These are phyloP conservation scores for Euzetes globulus DNA, from an alignment of 2,888 invertebrate species.

Conservation along the genomic window DNA sequence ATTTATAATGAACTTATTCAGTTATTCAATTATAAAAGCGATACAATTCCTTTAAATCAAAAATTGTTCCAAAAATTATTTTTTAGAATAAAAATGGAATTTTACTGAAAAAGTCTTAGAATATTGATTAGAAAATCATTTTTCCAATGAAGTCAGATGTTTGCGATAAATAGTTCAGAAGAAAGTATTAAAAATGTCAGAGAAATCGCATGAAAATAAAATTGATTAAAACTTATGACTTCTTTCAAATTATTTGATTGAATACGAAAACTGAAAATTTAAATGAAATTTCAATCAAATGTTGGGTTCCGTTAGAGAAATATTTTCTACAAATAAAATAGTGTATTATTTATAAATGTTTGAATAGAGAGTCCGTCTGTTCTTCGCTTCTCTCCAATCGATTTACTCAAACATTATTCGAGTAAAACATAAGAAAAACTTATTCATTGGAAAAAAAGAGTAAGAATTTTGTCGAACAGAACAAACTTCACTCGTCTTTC, in stretches of 20 bases:
- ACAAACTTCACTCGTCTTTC: background rate
- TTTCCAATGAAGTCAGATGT: background rate
- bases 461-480: background rate
- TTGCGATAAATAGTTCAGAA: background rate
- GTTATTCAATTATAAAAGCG: too few relatives aligned
- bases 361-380: background rate
- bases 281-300: background rate
- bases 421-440: background rate
- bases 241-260: background rate
- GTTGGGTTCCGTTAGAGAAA: too few relatives aligned
- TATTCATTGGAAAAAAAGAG: slow-evolving; percentile 6
- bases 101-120: background rate
- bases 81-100: background rate
- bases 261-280: background rate
- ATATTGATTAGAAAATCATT: background rate
- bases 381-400: background rate
- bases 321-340: background rate
- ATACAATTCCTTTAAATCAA: too few relatives aligned
- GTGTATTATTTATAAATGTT: background rate
- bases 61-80: too few relatives aligned
- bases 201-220: background rate
- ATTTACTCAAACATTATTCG: background rate
- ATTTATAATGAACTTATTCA: too few relatives aligned
- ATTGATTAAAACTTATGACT: background rate
- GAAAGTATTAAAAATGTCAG: background rate